Evolutionary conservation across 2,888 invertebrate genomes (phyloP).

Genomic region (Limulus polyphemus): DNA sequence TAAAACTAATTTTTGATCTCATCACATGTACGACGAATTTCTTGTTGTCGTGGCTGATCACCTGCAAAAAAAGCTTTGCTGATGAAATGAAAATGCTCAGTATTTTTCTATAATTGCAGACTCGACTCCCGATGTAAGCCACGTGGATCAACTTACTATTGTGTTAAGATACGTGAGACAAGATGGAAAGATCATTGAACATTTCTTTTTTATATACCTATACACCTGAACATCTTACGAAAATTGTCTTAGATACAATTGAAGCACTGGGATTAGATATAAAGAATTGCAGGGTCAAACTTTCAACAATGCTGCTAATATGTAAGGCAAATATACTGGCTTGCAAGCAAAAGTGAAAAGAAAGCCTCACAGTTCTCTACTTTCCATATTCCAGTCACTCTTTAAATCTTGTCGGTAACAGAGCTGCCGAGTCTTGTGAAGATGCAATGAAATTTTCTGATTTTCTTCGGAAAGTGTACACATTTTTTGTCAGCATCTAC

Average conservation of each 20-base stretch:
- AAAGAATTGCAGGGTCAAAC: background rate
- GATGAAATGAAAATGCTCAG: conserved; percentile 29
- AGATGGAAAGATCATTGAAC: too few relatives aligned
- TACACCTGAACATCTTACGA: background rate
- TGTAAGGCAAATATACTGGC: background rate
- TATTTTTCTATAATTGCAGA: conserved; percentile 27
- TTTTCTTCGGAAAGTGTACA: background rate
- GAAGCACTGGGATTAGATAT: background rate
- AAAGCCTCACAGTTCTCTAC: background rate
- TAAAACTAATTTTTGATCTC: conserved; percentile 28
- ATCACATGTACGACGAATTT: conserved; percentile 32
- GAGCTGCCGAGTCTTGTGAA: conserved; percentile 2
- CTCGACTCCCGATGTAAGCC: too few relatives aligned
- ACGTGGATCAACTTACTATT: conserved; percentile 31
- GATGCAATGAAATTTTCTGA: background rate
- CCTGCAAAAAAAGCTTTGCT: conserved; percentile 26
- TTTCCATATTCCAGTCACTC: conserved; percentile 1
- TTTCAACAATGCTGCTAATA: background rate
- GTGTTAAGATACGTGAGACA: conserved; percentile 31
- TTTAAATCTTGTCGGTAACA: background rate
- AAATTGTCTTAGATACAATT: background rate
- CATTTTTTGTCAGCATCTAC: conserved; percentile 1
- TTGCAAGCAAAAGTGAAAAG: conserved; percentile 2
- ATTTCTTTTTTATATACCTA: background rate
- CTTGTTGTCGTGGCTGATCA: conserved; percentile 30